Evolutionary conservation across 2,113 vertebrate species (phyloP).

Genomic region (Steatornis caripensis): DNA sequence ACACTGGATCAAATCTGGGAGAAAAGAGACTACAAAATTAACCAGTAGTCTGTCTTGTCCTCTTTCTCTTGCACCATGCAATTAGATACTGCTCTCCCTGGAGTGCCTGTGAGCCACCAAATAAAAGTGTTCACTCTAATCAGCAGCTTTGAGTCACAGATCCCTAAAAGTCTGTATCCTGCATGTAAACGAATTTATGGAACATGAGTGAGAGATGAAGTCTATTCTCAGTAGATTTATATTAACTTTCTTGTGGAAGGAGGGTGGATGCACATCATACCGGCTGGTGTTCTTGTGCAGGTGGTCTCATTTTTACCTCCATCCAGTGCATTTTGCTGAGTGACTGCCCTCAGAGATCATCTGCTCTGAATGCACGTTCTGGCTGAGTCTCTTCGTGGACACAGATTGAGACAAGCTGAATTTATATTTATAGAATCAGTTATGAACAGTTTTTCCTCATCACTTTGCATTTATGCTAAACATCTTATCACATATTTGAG

Average conservation of each 20-base stretch:
- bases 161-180: neutral
- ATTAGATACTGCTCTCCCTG: neutral
- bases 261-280: neutral
- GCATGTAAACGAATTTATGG: neutral
- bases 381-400: neutral
- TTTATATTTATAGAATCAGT: neutral
- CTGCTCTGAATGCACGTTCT: neutral
- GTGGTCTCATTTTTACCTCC: neutral
- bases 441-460: neutral
- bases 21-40: neutral
- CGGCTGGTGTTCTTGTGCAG: neutral
- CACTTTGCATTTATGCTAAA: neutral
- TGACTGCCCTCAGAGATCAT: neutral
- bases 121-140: neutral
- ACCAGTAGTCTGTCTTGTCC: neutral
- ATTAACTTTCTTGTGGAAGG: neutral
- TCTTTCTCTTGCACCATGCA: neutral
- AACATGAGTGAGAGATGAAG: neutral
- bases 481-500: neutral
- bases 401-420: neutral
- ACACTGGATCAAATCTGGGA: neutral
- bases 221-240: neutral
- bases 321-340: neutral
- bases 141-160: neutral
- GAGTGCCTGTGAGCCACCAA: neutral